phyloP scores from a whole-genome alignment of 2,888 invertebrate species.

The Drosophila antonietae region DNA sequence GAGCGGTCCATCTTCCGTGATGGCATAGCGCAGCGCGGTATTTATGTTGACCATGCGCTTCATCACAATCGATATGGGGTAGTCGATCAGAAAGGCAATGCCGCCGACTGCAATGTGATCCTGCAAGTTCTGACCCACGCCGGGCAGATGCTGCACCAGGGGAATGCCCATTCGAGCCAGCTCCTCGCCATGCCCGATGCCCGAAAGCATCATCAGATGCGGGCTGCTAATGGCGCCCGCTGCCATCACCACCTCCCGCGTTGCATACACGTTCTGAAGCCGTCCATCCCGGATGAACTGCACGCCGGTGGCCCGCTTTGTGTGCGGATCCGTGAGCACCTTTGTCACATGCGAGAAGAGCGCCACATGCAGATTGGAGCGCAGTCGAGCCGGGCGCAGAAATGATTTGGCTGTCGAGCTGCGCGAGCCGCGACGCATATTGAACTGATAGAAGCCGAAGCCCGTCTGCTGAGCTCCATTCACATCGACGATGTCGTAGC shows the following conservation, averaged over 20 bases:
- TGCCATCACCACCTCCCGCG: constrained; percentile 82
- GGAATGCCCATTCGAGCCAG: constrained; percentile 89
- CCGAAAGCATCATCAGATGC: constrained; percentile 95
- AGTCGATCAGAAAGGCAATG: constrained; percentile 91
- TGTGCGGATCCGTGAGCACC: constrained; percentile 89
- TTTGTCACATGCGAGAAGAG: constrained; percentile 92
- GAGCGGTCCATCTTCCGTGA: constrained; percentile 93
- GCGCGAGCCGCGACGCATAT: constrained; percentile 93
- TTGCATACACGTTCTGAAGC: constrained; percentile 84
- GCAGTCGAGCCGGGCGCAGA: constrained; percentile 90
- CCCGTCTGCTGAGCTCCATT: constrained; percentile 95
- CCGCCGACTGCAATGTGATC: constrained; percentile 96
- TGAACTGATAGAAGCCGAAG: constrained; percentile 93
- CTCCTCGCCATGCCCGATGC: constrained; percentile 92
- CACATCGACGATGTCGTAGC: constrained; percentile 93
- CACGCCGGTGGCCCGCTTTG: constrained; percentile 91
- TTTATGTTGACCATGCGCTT: constrained; percentile 93
- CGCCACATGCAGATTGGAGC: constrained; percentile 93
- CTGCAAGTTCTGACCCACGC: constrained; percentile 94
- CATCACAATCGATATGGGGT: constrained; percentile 92
- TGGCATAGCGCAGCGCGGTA: constrained; percentile 92
- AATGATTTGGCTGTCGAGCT: constrained; percentile 95
- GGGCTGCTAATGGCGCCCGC: constrained; percentile 96
- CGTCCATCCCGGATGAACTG: constrained; percentile 89
- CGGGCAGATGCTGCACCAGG: constrained; percentile 91